A percentile compares a stretch with the other conserved stretches of the same genome.
Conservation (phyloP, 2,888 invertebrate genomes). For the Bhutanitis thaidina region DNA sequence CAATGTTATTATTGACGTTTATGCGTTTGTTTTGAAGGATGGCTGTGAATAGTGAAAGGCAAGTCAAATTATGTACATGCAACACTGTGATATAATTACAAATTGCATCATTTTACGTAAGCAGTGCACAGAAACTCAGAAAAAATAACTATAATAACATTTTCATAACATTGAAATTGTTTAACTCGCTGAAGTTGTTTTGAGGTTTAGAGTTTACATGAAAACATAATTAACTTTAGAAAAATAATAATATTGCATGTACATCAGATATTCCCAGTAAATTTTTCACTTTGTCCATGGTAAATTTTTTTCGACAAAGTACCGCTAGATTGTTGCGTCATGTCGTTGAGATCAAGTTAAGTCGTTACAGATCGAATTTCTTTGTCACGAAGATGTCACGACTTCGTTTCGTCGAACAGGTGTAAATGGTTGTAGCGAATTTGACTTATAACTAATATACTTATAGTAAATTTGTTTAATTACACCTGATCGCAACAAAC, state of each 20-base stretch:
- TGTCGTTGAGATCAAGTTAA: conserved; percentile 13
- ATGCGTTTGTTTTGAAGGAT: neutral
- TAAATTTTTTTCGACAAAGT: neutral
- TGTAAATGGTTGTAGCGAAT: conserved; percentile 8
- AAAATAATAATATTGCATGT: too few relatives aligned
- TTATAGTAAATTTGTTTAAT: too few relatives aligned
- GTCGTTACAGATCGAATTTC: conserved; percentile 10
- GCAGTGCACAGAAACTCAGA: too few relatives aligned
- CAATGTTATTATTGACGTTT: neutral
- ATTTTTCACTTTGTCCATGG: too few relatives aligned
- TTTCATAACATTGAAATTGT: too few relatives aligned
- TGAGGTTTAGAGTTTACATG: too few relatives aligned
- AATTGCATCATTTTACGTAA: neutral
- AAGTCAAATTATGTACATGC: neutral
- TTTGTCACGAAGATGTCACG: conserved; percentile 11
- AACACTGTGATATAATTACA: neutral
- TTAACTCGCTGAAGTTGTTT: too few relatives aligned
- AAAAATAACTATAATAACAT: too few relatives aligned
- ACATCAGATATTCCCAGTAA: too few relatives aligned
- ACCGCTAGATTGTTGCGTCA: conserved; percentile 6
- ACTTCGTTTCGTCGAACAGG: conserved; percentile 14
- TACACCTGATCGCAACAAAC: too few relatives aligned
- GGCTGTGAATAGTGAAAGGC: conserved; percentile 6
- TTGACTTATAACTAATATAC: too few relatives aligned
- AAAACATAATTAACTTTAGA: too few relatives aligned